Evolutionary conservation across 2,888 invertebrate species (phyloP).

Genomic region (Carpatolechia fugitivella): DNA sequence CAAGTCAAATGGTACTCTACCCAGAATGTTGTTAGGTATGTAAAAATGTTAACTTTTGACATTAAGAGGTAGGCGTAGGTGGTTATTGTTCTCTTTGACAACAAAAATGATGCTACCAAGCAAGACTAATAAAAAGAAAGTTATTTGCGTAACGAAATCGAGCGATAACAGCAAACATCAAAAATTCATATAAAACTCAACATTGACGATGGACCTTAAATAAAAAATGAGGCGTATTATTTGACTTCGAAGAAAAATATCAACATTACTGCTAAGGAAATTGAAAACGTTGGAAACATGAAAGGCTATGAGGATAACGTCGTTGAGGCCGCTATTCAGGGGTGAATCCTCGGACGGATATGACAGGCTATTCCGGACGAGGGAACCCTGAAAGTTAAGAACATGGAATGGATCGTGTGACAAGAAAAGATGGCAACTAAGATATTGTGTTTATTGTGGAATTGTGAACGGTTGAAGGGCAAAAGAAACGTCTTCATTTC

Average conservation of each 20-base stretch:
- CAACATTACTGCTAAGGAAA: slow-evolving; percentile 13
- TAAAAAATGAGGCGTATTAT: not conserved
- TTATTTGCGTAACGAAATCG: no score
- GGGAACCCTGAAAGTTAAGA: slow-evolving; percentile 8
- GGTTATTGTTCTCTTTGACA: no score
- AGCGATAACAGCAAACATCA: not conserved
- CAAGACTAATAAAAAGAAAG: no score
- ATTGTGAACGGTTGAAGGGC: not conserved
- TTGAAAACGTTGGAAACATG: slow-evolving; percentile 17
- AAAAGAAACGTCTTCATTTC: not conserved
- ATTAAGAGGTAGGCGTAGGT: no score
- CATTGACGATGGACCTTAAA: not conserved
- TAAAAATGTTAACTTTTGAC: no score
- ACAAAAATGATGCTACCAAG: no score
- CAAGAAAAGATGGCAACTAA: not conserved
- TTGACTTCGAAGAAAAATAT: slow-evolving; percentile 7
- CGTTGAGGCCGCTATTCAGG: not conserved
- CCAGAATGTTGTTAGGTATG: no score
- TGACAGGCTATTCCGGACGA: slow-evolving; percentile 7
- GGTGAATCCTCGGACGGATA: slow-evolving; percentile 6
- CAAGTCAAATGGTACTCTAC: no score
- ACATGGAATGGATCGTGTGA: not conserved
- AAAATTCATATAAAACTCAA: not conserved
- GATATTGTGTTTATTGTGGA: not conserved
- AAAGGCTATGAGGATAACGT: slow-evolving; percentile 12